Conservation (phyloP, 2,888 invertebrate genomes). For the Melitaea athalia region DNA sequence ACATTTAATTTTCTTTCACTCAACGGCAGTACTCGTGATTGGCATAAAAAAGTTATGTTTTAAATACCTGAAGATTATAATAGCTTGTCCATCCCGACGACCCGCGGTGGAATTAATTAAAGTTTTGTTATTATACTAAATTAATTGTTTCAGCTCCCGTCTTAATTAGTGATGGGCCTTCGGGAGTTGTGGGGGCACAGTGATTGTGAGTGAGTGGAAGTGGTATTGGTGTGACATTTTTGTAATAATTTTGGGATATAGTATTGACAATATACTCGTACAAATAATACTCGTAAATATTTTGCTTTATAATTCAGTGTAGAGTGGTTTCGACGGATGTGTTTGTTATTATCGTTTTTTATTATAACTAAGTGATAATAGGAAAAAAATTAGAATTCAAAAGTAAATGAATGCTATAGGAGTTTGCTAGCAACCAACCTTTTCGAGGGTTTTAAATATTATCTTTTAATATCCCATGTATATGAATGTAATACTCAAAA, state of each 20-base stretch:
- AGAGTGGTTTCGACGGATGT: too few species aligned
- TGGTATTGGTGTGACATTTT: not conserved
- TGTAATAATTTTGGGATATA: not conserved
- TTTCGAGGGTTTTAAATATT: too few species aligned
- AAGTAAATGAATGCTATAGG: too few species aligned
- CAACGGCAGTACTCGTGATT: not conserved
- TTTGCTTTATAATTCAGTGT: too few species aligned
- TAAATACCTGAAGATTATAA: conserved; percentile 13
- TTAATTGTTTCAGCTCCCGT: conserved; percentile 40
- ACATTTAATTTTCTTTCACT: not conserved
- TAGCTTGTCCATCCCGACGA: conserved; percentile 18
- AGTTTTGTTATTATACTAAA: conserved; percentile 42
- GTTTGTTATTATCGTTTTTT: too few species aligned
- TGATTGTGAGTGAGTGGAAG: conserved; percentile 4
- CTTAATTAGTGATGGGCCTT: conserved; percentile 36
- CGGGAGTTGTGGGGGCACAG: conserved; percentile 17
- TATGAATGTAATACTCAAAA: too few species aligned
- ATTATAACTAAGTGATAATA: too few species aligned
- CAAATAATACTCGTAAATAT: too few species aligned
- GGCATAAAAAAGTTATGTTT: conserved; percentile 3
- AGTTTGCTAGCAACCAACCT: too few species aligned
- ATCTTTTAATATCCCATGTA: too few species aligned
- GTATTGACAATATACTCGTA: too few species aligned
- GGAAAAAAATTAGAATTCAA: too few species aligned
- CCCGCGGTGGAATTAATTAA: conserved; percentile 42